Evolutionary conservation across 2,888 invertebrate species (phyloP).

Genomic region (Pristionchus japonicus): DNA sequence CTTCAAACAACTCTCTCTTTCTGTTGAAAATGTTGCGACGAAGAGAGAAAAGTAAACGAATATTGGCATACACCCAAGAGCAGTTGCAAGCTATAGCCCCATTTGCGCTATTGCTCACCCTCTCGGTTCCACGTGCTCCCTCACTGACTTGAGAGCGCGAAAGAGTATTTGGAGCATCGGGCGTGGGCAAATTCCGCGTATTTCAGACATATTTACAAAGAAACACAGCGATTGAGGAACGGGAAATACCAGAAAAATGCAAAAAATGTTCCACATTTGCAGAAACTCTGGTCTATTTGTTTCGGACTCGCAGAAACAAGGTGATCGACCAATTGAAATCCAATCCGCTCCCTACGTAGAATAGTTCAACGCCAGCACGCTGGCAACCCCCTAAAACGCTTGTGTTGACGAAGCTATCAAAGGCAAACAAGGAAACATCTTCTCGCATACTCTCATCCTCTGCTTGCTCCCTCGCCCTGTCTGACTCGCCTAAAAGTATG

Average conservation of each 20-base stretch:
- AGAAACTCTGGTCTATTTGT: too few relatives aligned
- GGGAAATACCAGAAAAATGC: background rate
- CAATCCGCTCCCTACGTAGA: background rate
- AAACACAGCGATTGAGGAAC: background rate
- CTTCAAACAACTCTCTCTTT: background rate
- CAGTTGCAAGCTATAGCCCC: background rate
- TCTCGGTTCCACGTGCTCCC: too few relatives aligned
- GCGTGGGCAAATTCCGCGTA: background rate
- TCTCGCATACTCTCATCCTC: too few relatives aligned
- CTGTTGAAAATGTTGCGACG: conserved; percentile 37
- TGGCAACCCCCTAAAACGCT: background rate
- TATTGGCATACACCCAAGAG: background rate
- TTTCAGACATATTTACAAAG: background rate
- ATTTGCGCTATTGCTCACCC: too few relatives aligned
- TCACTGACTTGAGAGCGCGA: too few relatives aligned
- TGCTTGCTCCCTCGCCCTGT: too few relatives aligned
- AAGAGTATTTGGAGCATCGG: too few relatives aligned
- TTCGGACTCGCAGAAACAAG: too few relatives aligned
- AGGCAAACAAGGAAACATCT: background rate
- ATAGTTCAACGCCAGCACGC: background rate
- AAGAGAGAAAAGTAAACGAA: conserved; percentile 39
- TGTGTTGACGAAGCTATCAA: conserved; percentile 16
- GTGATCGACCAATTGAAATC: background rate
- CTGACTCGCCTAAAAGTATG: too few relatives aligned
- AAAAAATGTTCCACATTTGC: background rate